Evolutionary conservation across 1,140 invertebrate species (phyloP).

Genomic region (Copidosoma floridanum): DNA sequence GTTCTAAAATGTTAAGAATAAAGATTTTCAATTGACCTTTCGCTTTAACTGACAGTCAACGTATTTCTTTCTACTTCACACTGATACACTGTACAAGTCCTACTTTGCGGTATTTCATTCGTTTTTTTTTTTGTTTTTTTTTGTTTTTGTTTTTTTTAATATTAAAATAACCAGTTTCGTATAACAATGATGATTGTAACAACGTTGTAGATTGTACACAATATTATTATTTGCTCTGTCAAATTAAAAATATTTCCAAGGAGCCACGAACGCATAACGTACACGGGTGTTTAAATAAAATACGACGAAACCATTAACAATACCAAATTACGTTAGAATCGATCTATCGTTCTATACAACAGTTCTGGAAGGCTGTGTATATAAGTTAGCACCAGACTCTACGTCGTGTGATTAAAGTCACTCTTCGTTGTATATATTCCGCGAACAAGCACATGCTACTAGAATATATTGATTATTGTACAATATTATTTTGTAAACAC

Average conservation of each 20-base stretch:
- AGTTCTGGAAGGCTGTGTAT: no score
- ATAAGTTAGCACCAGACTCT: no score
- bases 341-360: no score
- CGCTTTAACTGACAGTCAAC: not conserved
- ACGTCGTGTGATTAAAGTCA: no score
- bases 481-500: no score
- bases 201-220: constrained; percentile 16
- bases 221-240: constrained; percentile 1
- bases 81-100: constrained; percentile 1
- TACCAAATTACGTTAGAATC: no score
- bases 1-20: not conserved
- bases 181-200: constrained; percentile 22
- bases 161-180: constrained; percentile 19
- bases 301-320: not conserved
- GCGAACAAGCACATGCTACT: no score
- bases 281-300: not conserved
- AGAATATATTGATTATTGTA: no score
- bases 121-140: constrained; percentile 13
- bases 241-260: constrained; percentile 21
- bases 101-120: not conserved
- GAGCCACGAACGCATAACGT: constrained; percentile 15
- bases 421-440: no score
- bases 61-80: not conserved
- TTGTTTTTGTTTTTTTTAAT: no score
- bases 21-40: no score